A percentile compares a stretch with the other conserved stretches of the same genome.
Evolutionary conservation across 2,888 invertebrate genomes (phyloP).

Genomic region (Aspidapion aeneum): DNA sequence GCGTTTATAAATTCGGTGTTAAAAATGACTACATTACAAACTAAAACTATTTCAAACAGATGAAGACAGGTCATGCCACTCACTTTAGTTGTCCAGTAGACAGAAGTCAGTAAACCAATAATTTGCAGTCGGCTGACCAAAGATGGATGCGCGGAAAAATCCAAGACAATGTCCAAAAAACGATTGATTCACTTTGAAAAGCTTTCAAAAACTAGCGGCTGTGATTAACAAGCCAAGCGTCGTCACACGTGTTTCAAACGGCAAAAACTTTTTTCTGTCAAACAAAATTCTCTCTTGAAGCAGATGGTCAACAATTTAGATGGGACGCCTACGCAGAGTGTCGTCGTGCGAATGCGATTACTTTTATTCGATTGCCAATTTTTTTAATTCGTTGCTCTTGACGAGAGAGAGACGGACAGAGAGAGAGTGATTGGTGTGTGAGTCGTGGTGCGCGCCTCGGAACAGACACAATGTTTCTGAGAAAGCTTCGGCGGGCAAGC

Average conservation of each 20-base stretch:
- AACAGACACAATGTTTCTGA: conserved; percentile 47
- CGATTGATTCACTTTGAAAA: not conserved
- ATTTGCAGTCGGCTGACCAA: not conserved
- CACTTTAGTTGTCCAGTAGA: not conserved
- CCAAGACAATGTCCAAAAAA: not conserved
- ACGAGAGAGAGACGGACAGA: not conserved
- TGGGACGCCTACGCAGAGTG: not conserved
- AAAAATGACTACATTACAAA: too few species aligned
- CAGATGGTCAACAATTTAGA: not conserved
- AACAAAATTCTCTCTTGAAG: not conserved
- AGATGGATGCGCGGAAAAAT: not conserved
- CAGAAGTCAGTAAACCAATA: not conserved
- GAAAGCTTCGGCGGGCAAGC: conserved; percentile 50
- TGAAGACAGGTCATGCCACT: not conserved
- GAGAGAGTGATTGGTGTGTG: not conserved
- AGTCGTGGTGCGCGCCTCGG: conserved; percentile 43
- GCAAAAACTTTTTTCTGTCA: not conserved
- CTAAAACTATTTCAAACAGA: too few species aligned
- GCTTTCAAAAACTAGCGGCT: not conserved
- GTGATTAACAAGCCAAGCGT: too few species aligned
- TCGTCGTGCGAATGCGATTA: not conserved
- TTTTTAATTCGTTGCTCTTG: not conserved
- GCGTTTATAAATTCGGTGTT: too few species aligned
- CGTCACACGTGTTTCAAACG: too few species aligned
- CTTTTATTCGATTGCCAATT: not conserved